Conservation (phyloP, 2,113 vertebrate species). For the Acrocephalus arundinaceus region DNA sequence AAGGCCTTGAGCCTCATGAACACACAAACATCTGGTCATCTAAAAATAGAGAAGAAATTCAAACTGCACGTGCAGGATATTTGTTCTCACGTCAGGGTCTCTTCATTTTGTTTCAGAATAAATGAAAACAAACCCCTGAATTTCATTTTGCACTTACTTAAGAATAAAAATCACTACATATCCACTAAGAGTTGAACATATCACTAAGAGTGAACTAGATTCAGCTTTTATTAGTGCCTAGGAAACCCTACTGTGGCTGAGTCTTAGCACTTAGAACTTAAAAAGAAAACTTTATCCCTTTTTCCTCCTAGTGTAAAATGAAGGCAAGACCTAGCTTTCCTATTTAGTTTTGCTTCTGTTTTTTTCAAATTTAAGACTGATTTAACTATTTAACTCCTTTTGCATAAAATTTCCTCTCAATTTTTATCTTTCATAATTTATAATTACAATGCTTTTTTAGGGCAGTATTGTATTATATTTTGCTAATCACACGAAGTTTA, state of each 20-base stretch:
- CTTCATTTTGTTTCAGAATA: not conserved
- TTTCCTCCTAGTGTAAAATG: not conserved
- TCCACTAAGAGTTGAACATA: not conserved
- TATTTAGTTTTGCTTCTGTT: not conserved
- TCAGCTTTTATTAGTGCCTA: not conserved
- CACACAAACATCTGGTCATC: not conserved
- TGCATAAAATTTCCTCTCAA: not conserved
- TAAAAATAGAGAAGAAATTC: not conserved
- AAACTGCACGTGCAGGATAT: not conserved
- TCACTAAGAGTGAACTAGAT: not conserved
- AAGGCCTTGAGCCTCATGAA: not conserved
- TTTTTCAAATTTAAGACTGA: not conserved
- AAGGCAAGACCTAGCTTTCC: not conserved
- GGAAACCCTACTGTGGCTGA: not conserved
- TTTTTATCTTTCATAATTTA: not conserved
- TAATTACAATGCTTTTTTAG: not conserved
- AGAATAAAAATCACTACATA: not conserved
- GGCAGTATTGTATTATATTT: not conserved
- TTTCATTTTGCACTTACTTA: not conserved
- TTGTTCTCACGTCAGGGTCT: not conserved
- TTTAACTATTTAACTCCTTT: not conserved
- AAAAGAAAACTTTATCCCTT: not conserved
- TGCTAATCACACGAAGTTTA: not conserved
- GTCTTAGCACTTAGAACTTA: not conserved
- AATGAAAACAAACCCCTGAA: not conserved